Conservation (phyloP, 2,113 vertebrate species). For the Cavia porcellus region DNA sequence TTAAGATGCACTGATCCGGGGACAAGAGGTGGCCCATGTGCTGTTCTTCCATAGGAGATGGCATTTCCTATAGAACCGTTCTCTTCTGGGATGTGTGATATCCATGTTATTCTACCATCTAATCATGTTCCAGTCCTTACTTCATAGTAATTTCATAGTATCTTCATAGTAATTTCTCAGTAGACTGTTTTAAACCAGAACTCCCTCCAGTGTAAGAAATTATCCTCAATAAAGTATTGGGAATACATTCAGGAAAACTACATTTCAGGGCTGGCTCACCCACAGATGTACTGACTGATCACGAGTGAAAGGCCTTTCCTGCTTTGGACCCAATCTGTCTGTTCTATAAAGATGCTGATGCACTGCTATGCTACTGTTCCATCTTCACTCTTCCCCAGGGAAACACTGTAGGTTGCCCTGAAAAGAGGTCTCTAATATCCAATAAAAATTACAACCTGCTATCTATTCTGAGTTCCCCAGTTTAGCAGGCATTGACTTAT, state of each 20-base stretch:
- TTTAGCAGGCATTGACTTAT: neutral
- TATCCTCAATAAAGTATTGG: no score
- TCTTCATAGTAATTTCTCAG: no score
- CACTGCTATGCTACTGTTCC: neutral
- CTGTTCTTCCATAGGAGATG: accelerated
- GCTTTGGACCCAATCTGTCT: neutral
- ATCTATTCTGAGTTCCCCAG: neutral
- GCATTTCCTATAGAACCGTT: neutral
- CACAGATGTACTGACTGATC: neutral
- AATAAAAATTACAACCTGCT: neutral
- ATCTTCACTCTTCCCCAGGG: accelerated
- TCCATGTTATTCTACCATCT: neutral
- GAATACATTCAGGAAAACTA: neutral
- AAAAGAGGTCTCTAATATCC: neutral
- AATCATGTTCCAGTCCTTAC: neutral
- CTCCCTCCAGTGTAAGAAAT: neutral
- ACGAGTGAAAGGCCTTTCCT: neutral
- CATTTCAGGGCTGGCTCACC: neutral
- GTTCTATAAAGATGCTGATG: neutral
- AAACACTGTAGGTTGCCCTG: no score
- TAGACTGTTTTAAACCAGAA: neutral
- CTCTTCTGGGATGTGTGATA: accelerated
- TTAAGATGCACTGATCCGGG: no score
- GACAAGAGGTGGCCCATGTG: neutral
- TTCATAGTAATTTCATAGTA: no score